These are phyloP conservation scores for Halictus rubicundus DNA, from an alignment of 1,140 invertebrate species.

Conservation along the genomic window DNA sequence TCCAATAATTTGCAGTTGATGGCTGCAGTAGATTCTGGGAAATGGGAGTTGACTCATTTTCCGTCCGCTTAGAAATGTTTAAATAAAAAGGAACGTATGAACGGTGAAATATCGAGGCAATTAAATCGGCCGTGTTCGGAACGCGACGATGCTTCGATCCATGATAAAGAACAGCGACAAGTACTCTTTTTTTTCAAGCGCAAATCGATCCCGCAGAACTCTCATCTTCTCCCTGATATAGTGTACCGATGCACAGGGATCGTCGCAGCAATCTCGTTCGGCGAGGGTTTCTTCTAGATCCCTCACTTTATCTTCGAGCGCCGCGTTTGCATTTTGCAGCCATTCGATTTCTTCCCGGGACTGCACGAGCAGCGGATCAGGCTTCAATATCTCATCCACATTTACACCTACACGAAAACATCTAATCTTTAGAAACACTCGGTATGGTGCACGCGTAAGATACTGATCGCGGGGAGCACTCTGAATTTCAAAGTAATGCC, in stretches of 20 bases:
- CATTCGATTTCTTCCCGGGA: conserved; percentile 70
- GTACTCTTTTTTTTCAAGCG: conserved; percentile 71
- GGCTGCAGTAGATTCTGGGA: too few relatives aligned
- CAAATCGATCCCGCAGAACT: conserved; percentile 56
- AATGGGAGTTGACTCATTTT: too few relatives aligned
- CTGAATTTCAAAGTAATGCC: conserved; percentile 19
- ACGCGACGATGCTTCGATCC: neutral
- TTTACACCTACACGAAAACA: conserved; percentile 65
- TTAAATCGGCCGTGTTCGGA: conserved; percentile 1
- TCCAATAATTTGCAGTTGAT: too few relatives aligned
- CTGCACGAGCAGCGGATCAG: conserved; percentile 71
- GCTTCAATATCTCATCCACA: conserved; percentile 60
- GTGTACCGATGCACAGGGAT: conserved; percentile 62
- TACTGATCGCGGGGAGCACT: neutral
- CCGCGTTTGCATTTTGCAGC: conserved; percentile 66
- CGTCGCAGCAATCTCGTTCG: conserved; percentile 66
- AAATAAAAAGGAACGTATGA: too few relatives aligned
- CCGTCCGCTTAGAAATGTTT: too few relatives aligned
- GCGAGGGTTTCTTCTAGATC: conserved; percentile 68
- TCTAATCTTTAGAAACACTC: conserved; percentile 45
- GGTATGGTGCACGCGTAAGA: neutral
- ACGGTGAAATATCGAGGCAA: neutral
- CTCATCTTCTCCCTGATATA: conserved; percentile 66
- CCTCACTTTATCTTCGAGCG: conserved; percentile 69
- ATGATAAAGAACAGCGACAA: neutral